phyloP scores from a whole-genome alignment of 1,140 invertebrate genomes.

The Sminthurides bifidus region DNA sequence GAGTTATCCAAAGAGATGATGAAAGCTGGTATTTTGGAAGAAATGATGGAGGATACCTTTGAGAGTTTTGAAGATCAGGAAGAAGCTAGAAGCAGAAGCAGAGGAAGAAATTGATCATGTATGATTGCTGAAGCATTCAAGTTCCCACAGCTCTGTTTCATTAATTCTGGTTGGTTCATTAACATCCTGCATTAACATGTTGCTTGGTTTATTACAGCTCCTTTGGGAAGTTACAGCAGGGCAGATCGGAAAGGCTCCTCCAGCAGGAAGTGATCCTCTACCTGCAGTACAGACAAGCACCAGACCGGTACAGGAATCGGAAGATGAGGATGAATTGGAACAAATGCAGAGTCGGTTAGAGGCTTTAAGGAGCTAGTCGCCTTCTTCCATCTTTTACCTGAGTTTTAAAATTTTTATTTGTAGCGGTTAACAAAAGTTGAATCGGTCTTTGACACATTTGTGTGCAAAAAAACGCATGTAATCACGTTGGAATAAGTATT shows the following conservation, averaged over 20 bases:
- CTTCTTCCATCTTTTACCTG: not conserved
- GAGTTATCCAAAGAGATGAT: conserved; percentile 99
- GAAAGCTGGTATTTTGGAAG: conserved; percentile 67
- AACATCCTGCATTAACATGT: too few species aligned
- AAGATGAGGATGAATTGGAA: conserved; percentile 55
- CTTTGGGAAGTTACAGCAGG: conserved; percentile 91
- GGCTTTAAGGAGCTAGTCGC: conserved; percentile 60
- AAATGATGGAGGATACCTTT: conserved; percentile 98
- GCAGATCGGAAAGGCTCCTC: conserved; percentile 76
- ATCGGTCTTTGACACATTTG: too few species aligned
- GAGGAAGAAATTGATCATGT: conserved; percentile 87
- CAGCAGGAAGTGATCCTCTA: conserved; percentile 42
- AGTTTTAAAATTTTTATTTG: not conserved
- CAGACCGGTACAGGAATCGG: conserved; percentile 43
- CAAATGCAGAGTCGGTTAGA: conserved; percentile 75
- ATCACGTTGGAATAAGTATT: too few species aligned
- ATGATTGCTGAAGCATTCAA: too few species aligned
- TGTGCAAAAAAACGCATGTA: too few species aligned
- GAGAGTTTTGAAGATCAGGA: conserved; percentile 77
- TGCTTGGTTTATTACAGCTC: conserved; percentile 54
- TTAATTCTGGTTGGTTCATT: too few species aligned
- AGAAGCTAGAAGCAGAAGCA: conserved; percentile 82
- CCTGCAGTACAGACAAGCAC: conserved; percentile 47
- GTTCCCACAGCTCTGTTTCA: too few species aligned
- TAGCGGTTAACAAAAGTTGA: not conserved